Evolutionary conservation across 2,113 vertebrate genomes (phyloP).

Genomic region (Heptranchias perlo): DNA sequence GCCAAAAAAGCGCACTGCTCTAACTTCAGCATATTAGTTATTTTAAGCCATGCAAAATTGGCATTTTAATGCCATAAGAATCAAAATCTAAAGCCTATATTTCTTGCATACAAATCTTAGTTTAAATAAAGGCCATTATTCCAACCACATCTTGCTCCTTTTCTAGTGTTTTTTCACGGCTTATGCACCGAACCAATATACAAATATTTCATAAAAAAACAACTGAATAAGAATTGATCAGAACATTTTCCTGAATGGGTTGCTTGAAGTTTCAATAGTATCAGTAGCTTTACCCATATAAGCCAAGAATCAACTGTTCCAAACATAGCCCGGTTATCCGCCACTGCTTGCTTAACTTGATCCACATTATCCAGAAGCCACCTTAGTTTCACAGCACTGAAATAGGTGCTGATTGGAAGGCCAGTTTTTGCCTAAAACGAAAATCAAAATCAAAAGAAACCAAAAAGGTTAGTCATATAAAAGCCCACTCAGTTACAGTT

Average conservation of each 20-base stretch:
- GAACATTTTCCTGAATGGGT: background rate
- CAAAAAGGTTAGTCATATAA: background rate
- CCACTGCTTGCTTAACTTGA: conserved; percentile 64
- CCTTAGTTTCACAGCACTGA: conserved; percentile 90
- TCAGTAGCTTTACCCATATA: conserved; percentile 80
- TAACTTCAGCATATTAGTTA: background rate
- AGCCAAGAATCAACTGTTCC: conserved; percentile 96
- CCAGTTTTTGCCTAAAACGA: conserved; percentile 79
- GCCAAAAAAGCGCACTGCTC: background rate
- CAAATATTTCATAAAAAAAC: background rate
- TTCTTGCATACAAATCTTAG: background rate
- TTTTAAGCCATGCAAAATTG: background rate
- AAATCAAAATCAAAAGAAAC: background rate
- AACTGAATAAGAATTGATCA: background rate
- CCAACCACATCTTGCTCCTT: background rate
- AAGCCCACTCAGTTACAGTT: background rate
- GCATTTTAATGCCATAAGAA: background rate
- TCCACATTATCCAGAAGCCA: conserved; percentile 91
- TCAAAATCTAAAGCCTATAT: background rate
- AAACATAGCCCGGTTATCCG: conserved; percentile 72
- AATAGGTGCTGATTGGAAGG: conserved; percentile 94
- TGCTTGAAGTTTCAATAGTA: background rate
- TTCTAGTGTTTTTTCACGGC: background rate
- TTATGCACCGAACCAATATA: background rate
- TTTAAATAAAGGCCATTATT: background rate